Conservation (phyloP, 2,888 invertebrate genomes). For the Ariolimax columbianus region DNA sequence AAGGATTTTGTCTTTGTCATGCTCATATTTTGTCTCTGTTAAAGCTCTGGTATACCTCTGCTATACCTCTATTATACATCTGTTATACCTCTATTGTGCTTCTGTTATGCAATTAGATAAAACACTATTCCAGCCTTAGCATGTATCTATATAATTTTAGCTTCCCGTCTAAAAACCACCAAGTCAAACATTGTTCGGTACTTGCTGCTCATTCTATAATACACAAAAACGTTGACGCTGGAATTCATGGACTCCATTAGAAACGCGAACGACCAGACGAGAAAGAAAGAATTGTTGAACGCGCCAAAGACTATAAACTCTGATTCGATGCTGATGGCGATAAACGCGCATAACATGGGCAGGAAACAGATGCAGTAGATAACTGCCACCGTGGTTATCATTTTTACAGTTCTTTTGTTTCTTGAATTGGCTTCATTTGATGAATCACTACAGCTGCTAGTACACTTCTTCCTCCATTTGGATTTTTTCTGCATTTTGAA, state of each 20-base stretch:
- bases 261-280: constrained; percentile 6
- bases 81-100: no score
- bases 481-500: background rate
- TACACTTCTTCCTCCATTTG: background rate
- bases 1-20: no score
- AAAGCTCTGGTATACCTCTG: no score
- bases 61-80: no score
- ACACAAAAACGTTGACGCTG: constrained; percentile 32
- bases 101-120: no score
- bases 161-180: no score
- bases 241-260: constrained; percentile 25
- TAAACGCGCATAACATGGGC: background rate
- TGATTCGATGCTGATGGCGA: background rate
- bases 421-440: background rate
- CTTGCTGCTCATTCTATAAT: constrained; percentile 39
- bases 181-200: constrained; percentile 13
- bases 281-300: constrained; percentile 21
- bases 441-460: background rate
- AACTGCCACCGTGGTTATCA: constrained; percentile 5
- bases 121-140: no score
- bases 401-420: constrained; percentile 9
- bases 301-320: constrained; percentile 5
- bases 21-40: no score
- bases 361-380: constrained; percentile 22
- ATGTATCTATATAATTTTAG: no score